phyloP scores from a whole-genome alignment of 2,113 vertebrate species.

The Neolamprologus falcicula region DNA sequence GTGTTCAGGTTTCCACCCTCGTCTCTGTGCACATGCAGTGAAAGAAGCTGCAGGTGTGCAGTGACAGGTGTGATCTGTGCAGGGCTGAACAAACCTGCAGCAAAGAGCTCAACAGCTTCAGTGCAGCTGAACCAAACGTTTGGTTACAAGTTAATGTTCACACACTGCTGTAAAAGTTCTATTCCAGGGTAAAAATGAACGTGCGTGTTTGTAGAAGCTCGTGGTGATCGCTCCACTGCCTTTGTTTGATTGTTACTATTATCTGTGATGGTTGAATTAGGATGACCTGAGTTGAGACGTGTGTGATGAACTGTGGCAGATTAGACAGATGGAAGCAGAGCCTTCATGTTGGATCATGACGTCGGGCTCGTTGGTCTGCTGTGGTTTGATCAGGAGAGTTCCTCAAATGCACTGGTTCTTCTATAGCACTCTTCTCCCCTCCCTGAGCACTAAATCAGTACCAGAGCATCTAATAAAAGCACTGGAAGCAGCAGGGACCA shows the following conservation, averaged over 20 bases:
- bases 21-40: neutral
- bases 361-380: neutral
- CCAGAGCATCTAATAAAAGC: neutral
- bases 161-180: neutral
- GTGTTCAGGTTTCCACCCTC: neutral
- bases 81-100: neutral
- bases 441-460: accelerated
- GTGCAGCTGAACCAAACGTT: accelerated
- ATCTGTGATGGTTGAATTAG: accelerated
- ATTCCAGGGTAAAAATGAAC: accelerated
- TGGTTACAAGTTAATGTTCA: neutral
- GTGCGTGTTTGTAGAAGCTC: accelerated
- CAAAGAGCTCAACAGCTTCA: accelerated
- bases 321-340: neutral
- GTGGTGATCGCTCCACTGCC: neutral
- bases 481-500: accelerated
- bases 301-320: neutral
- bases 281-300: neutral
- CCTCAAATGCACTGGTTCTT: neutral
- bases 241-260: neutral
- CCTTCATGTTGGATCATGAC: neutral
- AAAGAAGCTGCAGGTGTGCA: neutral
- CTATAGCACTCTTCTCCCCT: neutral
- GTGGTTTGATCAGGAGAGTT: neutral
- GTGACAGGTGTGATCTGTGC: accelerated